These are phyloP conservation scores for Campodea augens DNA, from an alignment of 1,140 invertebrate species.

Conservation along the genomic window DNA sequence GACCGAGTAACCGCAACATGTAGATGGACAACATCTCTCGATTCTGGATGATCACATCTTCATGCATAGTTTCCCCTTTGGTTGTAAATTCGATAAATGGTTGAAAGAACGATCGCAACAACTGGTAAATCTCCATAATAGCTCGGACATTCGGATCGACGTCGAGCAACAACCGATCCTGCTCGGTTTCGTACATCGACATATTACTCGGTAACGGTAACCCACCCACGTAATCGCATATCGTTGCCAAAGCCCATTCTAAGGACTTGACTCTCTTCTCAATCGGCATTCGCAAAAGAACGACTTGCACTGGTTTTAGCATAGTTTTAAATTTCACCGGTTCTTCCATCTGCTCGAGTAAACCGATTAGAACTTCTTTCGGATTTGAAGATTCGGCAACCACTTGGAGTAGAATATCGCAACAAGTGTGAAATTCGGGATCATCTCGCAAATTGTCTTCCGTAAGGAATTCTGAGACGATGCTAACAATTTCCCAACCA, in stretches of 20 bases:
- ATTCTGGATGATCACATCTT: constrained; percentile 19
- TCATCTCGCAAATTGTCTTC: constrained; percentile 28
- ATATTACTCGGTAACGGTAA: constrained; percentile 34
- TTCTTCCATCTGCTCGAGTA: constrained; percentile 49
- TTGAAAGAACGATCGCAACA: constrained; percentile 39
- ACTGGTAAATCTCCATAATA: constrained; percentile 36
- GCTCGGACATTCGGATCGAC: constrained; percentile 32
- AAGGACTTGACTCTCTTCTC: constrained; percentile 36
- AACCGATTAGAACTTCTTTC: constrained; percentile 45
- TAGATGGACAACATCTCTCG: constrained; percentile 29
- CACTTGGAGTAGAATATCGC: constrained; percentile 35
- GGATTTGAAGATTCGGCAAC: constrained; percentile 37
- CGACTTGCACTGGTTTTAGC: constrained; percentile 38
- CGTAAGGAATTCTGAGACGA: constrained; percentile 30
- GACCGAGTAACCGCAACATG: constrained; percentile 40
- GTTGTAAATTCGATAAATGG: constrained; percentile 33
- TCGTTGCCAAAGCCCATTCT: constrained; percentile 48
- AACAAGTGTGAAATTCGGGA: constrained; percentile 34
- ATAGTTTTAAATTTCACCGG: constrained; percentile 41
- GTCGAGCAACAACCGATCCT: constrained; percentile 39
- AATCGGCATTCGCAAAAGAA: constrained; percentile 35
- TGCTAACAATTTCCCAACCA: constrained; percentile 36
- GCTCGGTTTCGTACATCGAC: constrained; percentile 34
- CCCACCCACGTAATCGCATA: constrained; percentile 37
- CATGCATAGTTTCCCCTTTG: constrained; percentile 9